phyloP scores from a whole-genome alignment of 1,140 invertebrate genomes.

The Pogonomyrmex barbatus region DNA sequence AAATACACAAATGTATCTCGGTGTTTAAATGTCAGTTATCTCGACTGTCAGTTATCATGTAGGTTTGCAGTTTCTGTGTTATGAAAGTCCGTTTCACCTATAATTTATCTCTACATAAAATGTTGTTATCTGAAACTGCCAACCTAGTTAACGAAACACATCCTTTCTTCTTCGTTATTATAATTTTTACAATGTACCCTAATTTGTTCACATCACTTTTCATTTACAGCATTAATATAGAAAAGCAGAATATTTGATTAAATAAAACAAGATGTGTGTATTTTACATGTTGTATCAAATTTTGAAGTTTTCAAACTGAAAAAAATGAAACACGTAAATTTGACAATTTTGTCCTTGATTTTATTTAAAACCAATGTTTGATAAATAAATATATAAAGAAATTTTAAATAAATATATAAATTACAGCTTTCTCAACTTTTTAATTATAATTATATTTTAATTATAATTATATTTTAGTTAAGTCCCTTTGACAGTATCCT shows the following conservation, averaged over 20 bases:
- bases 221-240: not conserved
- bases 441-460: not conserved
- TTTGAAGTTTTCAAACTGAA: too few species aligned
- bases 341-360: not conserved
- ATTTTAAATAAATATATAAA: too few species aligned
- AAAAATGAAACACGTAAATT: too few species aligned
- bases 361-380: too few species aligned
- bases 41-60: not conserved
- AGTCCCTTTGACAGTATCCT: not conserved
- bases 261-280: too few species aligned
- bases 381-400: too few species aligned
- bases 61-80: not conserved
- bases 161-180: not conserved
- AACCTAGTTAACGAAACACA: not conserved
- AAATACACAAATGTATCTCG: not conserved
- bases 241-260: not conserved
- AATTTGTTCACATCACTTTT: not conserved
- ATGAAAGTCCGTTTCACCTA: not conserved
- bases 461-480: not conserved
- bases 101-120: constrained; percentile 12
- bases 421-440: not conserved
- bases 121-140: not conserved
- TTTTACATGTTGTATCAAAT: too few species aligned
- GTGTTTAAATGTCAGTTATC: not conserved
- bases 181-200: not conserved